Base-by-base conservation (phyloP, 2,797 vertebrate species). In the Limnodromus scolopaceus region DNA sequence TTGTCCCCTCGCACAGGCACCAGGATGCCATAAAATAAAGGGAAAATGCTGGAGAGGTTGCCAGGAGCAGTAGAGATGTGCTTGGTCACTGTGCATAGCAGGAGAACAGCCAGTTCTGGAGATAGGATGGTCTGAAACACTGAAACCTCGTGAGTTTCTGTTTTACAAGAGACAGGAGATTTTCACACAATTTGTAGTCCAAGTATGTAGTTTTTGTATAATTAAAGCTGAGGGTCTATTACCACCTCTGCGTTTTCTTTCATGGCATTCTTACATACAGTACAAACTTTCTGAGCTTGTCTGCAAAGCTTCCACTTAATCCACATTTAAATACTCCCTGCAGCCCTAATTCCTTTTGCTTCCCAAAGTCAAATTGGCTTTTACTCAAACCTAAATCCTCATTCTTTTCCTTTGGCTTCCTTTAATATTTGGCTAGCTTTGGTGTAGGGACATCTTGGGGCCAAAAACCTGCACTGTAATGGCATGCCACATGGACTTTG, bases 371-470 rank as follows among this genome's bases (percentile, higher is more conserved):
- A 57, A 72, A 13, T 3, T 24, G 6, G 2, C 16, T 86, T 88
- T 61, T 87, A 54, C 11, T 60, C 72, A 61, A 84, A 51, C 18
- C 14, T 19, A 74, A 89, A 49, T 78, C 11, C 17, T 51, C 5
- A 27, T 48, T 43, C 0, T 69, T 57, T 84, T 71, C 10, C 70
- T 89, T 85, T 4, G 3, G 0, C 25, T 95, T 64, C 48, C 25
- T 25, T 84, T 77, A 28, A 17, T 72, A 15, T 89, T 82, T 83
- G 48, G 32, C 43, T 65, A 30, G 34, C 18, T 9, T 81, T 66
- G 2, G 3, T n/a, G 20, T 4, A 71, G 41, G 27, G 41, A 39
- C 8, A 38, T 25, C n/a, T 74, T 0, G 0, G 11, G n/a, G 14
- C 2, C 28, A 41, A 74, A 41, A 24, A 16, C 6, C 6, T 1